Percentiles rank a stretch among this genome's conserved stretches.
Evolutionary conservation across 2,113 vertebrate genomes (phyloP).

Genomic region (Camelus dromedarius): DNA sequence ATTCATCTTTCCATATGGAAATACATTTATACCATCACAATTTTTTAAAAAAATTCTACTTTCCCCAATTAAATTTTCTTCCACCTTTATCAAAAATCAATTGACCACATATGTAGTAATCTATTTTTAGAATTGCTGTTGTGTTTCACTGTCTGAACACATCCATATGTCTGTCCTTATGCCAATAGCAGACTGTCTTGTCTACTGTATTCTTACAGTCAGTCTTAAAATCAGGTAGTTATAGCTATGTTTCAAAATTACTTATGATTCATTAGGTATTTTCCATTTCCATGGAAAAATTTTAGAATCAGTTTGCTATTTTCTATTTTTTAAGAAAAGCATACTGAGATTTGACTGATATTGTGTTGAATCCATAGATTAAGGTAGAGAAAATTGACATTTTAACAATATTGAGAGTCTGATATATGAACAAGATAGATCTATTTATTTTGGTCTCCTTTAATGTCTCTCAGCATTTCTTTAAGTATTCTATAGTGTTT

Average conservation of each 20-base stretch:
- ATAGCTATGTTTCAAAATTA: background rate
- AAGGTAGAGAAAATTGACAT: background rate
- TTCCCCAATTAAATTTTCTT: background rate
- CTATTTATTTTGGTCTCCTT: background rate
- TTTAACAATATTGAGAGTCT: background rate
- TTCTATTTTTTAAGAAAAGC: background rate
- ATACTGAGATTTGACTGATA: background rate
- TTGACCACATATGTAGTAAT: background rate
- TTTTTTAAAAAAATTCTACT: background rate
- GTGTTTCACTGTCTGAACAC: background rate
- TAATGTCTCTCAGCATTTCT: conserved; percentile 8
- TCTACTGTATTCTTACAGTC: background rate
- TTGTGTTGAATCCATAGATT: background rate
- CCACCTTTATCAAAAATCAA: background rate
- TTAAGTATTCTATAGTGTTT: background rate
- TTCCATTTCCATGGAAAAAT: background rate
- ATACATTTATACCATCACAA: background rate
- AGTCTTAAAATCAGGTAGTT: background rate
- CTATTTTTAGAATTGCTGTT: conserved; percentile 1
- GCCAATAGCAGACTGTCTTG: background rate
- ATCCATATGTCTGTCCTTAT: background rate
- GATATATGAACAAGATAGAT: background rate
- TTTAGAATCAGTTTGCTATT: background rate
- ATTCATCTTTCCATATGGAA: conserved; percentile 12
- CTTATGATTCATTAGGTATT: background rate